phyloP scores from a whole-genome alignment of 2,113 vertebrate genomes.

The Thomomys bottae region DNA sequence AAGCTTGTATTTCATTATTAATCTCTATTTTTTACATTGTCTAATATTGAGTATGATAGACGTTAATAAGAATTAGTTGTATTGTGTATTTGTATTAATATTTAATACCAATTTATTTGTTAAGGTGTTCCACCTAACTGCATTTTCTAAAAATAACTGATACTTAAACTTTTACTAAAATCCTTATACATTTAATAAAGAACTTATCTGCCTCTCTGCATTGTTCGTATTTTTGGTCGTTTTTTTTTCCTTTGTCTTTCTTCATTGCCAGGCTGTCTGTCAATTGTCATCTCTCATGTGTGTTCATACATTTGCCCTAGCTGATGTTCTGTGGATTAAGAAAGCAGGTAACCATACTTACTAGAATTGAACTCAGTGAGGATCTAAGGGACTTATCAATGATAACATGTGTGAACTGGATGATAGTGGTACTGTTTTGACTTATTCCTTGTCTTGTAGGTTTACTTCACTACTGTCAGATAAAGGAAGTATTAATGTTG shows the following conservation, averaged over 20 bases:
- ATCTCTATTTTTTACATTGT: conserved; percentile 22
- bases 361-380: not conserved
- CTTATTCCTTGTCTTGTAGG: not conserved
- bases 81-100: conserved; percentile 43
- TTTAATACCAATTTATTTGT: conserved; percentile 41
- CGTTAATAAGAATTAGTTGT: conserved; percentile 9
- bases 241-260: conserved; percentile 55
- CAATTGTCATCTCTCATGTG: conserved; percentile 43
- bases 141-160: conserved; percentile 62
- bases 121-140: conserved; percentile 48
- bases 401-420: conserved; percentile 19
- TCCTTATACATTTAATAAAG: conserved; percentile 31
- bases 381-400: conserved; percentile 17
- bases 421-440: conserved; percentile 22
- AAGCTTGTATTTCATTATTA: conserved; percentile 26
- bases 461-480: conserved; percentile 49
- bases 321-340: not conserved
- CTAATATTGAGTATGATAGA: conserved; percentile 13
- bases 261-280: conserved; percentile 43
- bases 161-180: conserved; percentile 23
- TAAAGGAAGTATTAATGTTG: conserved; percentile 48
- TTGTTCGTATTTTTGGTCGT: conserved; percentile 40
- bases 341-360: conserved; percentile 43
- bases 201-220: conserved; percentile 29
- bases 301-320: conserved; percentile 36